phyloP scores from a whole-genome alignment of 2,797 vertebrate genomes.

The Sebastes iracundus region DNA sequence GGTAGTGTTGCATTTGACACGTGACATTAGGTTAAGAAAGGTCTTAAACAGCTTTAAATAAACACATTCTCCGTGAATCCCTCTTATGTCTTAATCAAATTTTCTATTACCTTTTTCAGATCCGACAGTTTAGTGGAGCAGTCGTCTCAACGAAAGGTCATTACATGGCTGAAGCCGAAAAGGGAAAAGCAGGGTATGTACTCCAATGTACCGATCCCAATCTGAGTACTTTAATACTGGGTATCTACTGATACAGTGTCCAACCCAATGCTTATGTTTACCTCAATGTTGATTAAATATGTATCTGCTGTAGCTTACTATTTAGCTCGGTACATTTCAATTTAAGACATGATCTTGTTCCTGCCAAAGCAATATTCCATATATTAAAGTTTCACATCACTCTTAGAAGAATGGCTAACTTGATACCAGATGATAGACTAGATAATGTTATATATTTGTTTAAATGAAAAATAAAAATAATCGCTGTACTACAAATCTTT shows the following conservation, averaged over 20 bases:
- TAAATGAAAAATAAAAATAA: neutral
- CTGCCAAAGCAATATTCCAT: neutral
- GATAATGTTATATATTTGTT: neutral
- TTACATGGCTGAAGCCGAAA: slow-evolving; percentile 75
- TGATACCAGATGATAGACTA: neutral
- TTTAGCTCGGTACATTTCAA: neutral
- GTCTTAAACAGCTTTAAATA: neutral
- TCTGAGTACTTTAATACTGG: neutral
- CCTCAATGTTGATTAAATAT: neutral
- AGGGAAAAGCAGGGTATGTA: slow-evolving; percentile 77
- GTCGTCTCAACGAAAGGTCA: slow-evolving; percentile 84
- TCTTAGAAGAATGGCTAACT: neutral
- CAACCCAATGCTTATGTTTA: neutral
- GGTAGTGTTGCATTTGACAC: neutral
- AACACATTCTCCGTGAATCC: neutral
- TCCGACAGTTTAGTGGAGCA: slow-evolving; percentile 81
- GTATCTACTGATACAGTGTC: neutral
- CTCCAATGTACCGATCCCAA: neutral
- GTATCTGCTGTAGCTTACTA: neutral
- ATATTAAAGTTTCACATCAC: neutral
- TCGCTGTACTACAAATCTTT: neutral
- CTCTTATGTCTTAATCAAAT: neutral
- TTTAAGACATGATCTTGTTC: neutral
- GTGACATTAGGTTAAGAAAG: too few relatives aligned
- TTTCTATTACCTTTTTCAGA: slow-evolving; percentile 61